Conservation (phyloP, 2,113 vertebrate genomes). For the Gymnorhina tibicen region DNA sequence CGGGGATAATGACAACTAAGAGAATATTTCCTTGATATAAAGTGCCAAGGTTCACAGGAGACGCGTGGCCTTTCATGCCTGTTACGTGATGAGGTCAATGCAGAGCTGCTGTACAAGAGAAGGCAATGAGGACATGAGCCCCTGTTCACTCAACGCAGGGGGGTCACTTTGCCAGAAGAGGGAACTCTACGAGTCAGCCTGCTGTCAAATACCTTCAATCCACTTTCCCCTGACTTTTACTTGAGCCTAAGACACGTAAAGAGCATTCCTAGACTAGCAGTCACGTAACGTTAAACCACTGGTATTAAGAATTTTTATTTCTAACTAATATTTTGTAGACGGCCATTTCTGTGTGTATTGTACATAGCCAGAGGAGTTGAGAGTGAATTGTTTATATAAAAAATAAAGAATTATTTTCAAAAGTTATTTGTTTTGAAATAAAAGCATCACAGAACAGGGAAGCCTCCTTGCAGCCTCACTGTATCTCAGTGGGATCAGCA, state of each 20-base stretch:
- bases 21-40: slow-evolving; percentile 52
- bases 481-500: neutral
- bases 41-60: slow-evolving; percentile 58
- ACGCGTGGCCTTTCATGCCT: slow-evolving; percentile 66
- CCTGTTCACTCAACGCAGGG: neutral
- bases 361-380: neutral
- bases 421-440: neutral
- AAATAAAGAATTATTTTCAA: neutral
- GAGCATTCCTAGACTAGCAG: neutral
- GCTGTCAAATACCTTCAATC: neutral
- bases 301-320: slow-evolving; percentile 1
- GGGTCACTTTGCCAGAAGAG: slow-evolving; percentile 1
- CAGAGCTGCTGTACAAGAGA: slow-evolving; percentile 38
- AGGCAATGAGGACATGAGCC: slow-evolving; percentile 53
- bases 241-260: neutral
- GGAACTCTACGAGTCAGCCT: neutral
- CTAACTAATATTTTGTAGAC: slow-evolving; percentile 6
- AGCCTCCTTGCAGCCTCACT: neutral
- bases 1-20: slow-evolving; percentile 53
- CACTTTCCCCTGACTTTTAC: neutral
- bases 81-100: slow-evolving; percentile 54
- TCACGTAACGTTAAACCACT: neutral
- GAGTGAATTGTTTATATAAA: neutral
- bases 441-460: neutral
- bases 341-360: neutral